phyloP scores from a whole-genome alignment of 1,140 invertebrate species.

The Halesus radiatus region DNA sequence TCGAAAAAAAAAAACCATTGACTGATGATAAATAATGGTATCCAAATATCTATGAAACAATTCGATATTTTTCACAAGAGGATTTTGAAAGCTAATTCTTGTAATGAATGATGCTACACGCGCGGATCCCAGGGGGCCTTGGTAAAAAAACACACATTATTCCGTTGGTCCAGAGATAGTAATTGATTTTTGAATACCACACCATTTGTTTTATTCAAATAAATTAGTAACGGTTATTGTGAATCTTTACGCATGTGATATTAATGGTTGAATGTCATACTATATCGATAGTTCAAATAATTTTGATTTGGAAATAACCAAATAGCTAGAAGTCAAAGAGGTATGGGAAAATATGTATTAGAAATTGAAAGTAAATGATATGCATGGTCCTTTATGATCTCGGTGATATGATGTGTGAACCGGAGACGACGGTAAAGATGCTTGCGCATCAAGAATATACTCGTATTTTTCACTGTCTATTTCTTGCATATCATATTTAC shows the following conservation, averaged over 20 bases:
- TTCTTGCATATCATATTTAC: too few relatives aligned
- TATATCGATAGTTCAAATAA: too few relatives aligned
- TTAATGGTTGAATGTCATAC: background rate
- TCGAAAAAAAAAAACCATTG: background rate
- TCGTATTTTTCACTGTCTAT: too few relatives aligned
- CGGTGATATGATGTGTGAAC: too few relatives aligned
- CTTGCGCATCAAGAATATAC: too few relatives aligned
- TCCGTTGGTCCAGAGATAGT: background rate
- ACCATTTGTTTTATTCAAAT: slow-evolving; percentile 9
- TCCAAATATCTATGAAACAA: background rate
- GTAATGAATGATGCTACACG: slow-evolving; percentile 11
- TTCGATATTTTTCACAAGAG: background rate
- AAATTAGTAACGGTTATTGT: background rate
- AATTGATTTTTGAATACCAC: slow-evolving; percentile 14
- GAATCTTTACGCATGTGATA: background rate
- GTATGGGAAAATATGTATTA: too few relatives aligned
- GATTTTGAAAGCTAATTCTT: background rate
- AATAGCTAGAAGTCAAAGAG: too few relatives aligned
- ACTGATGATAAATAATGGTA: background rate
- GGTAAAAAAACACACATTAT: background rate
- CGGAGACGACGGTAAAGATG: too few relatives aligned
- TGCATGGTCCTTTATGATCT: too few relatives aligned
- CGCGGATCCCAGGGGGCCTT: background rate
- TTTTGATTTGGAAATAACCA: too few relatives aligned
- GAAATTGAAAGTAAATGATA: too few relatives aligned